Evolutionary conservation across 2,888 invertebrate species (phyloP).

Genomic region (Dromius quadrimaculatus): DNA sequence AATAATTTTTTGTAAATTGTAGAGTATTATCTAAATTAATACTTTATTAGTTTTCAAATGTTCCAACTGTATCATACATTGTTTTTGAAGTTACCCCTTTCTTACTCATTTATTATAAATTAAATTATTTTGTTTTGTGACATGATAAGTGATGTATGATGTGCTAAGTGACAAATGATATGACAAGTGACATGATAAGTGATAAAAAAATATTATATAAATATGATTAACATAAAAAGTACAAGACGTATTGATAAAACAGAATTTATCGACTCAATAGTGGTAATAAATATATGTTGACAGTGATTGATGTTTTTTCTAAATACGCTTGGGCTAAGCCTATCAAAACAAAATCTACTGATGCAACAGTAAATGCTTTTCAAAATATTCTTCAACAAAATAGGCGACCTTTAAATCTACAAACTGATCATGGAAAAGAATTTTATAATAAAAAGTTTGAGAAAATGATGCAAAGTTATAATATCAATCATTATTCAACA

Average conservation of each 20-base stretch:
- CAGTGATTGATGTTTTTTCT: too few relatives aligned
- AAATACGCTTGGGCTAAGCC: too few relatives aligned
- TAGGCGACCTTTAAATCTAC: too few relatives aligned
- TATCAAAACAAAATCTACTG: too few relatives aligned
- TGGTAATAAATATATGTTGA: too few relatives aligned
- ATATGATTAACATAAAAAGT: not conserved
- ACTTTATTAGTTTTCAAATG: not conserved
- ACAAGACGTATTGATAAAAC: conserved; percentile 1
- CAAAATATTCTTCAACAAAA: too few relatives aligned
- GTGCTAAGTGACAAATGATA: not conserved
- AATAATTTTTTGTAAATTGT: conserved; percentile 10
- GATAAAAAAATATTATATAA: conserved; percentile 15
- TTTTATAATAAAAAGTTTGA: too few relatives aligned
- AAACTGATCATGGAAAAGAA: too few relatives aligned
- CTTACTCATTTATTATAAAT: conserved; percentile 5
- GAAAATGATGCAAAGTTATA: too few relatives aligned
- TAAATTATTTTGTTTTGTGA: not conserved
- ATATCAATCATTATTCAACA: too few relatives aligned
- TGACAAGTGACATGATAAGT: conserved; percentile 1
- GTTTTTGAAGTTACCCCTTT: conserved; percentile 6
- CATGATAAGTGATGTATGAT: conserved; percentile 5
- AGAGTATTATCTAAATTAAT: conserved; percentile 8
- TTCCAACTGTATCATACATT: conserved; percentile 10
- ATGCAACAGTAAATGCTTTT: too few relatives aligned
- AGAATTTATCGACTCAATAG: conserved; percentile 2